A percentile compares a stretch with the other conserved stretches of the same genome.
These are phyloP conservation scores for Diogma glabrata DNA, from an alignment of 2,888 invertebrate species.

Conservation along the genomic window DNA sequence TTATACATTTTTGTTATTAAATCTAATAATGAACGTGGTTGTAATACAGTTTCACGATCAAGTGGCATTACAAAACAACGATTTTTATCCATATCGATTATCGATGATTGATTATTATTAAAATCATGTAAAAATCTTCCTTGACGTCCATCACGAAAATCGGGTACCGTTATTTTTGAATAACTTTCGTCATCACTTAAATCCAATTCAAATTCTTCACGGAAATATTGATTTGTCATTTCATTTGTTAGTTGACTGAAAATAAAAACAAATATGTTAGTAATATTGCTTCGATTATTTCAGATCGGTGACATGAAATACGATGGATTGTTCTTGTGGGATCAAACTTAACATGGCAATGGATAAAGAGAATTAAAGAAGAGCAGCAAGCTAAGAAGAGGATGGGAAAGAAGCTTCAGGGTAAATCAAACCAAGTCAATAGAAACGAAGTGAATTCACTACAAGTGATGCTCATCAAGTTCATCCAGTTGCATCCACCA, in stretches of 20 bases:
- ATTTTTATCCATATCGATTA: constrained; percentile 59
- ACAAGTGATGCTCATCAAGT: too few relatives aligned
- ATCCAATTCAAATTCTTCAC: constrained; percentile 73
- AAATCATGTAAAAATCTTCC: constrained; percentile 92
- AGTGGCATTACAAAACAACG: constrained; percentile 88
- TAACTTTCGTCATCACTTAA: constrained; percentile 50
- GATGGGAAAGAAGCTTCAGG: too few relatives aligned
- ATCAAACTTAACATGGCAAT: too few relatives aligned
- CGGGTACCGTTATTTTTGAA: constrained; percentile 78
- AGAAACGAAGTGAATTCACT: too few relatives aligned
- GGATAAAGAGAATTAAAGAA: too few relatives aligned
- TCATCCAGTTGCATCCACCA: too few relatives aligned
- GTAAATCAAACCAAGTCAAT: too few relatives aligned
- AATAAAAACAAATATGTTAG: constrained; percentile 3
- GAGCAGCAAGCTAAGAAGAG: too few relatives aligned
- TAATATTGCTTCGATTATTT: background rate
- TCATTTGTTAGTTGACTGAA: constrained; percentile 16
- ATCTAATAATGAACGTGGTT: constrained; percentile 70
- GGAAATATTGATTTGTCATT: constrained; percentile 43
- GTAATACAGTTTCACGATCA: constrained; percentile 62
- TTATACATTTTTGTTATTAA: constrained; percentile 66
- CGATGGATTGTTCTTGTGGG: too few relatives aligned
- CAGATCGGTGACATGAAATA: too few relatives aligned
- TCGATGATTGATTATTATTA: constrained; percentile 58
- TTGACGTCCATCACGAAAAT: constrained; percentile 66